Conservation (phyloP, 2,888 invertebrate species). For the Hypolimnas misippus region DNA sequence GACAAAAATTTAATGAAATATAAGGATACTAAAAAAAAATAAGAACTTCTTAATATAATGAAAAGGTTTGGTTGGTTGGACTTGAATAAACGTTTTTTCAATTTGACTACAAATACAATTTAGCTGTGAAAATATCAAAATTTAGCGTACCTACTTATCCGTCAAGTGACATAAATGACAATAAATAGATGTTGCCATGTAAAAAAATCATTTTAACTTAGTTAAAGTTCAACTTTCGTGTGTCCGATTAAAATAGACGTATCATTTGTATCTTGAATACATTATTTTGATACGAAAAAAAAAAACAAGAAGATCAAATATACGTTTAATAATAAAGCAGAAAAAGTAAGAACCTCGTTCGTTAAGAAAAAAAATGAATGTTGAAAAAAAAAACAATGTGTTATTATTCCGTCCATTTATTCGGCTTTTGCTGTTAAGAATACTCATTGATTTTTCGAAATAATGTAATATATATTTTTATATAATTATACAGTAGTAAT, state of each 20-base stretch:
- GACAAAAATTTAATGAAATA: too few species aligned
- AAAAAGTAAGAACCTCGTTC: not conserved
- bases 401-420: not conserved
- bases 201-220: too few species aligned
- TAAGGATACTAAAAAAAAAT: too few species aligned
- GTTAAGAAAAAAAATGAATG: not conserved
- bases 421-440: slow-evolving; percentile 2
- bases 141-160: too few species aligned
- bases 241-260: not conserved
- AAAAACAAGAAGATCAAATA: not conserved
- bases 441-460: not conserved
- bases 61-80: too few species aligned
- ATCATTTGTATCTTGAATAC: not conserved
- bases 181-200: too few species aligned
- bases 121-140: too few species aligned
- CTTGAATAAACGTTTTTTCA: too few species aligned
- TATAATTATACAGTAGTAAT: not conserved
- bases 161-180: too few species aligned
- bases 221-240: too few species aligned
- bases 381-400: not conserved
- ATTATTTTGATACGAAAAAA: not conserved
- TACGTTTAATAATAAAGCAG: slow-evolving; percentile 5
- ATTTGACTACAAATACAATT: too few species aligned
- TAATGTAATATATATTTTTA: not conserved
- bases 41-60: too few species aligned